Evolutionary conservation across 2,888 invertebrate species (phyloP).

Genomic region (Amiota minor): DNA sequence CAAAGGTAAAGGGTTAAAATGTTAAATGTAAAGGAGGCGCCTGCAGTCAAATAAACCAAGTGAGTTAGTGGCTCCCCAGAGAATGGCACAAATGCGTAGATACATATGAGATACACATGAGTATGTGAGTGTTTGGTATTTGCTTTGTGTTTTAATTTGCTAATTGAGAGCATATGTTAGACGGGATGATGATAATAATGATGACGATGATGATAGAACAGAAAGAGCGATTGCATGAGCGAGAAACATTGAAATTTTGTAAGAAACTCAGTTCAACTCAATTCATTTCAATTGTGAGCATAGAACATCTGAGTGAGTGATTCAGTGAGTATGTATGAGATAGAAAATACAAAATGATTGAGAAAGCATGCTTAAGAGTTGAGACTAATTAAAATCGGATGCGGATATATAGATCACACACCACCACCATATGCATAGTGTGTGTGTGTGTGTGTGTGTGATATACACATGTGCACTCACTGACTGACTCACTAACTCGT

Average conservation of each 20-base stretch:
- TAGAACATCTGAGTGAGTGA: not conserved
- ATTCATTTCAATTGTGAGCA: slow-evolving; percentile 4
- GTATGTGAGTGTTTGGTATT: slow-evolving; percentile 27
- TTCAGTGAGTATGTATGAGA: slow-evolving; percentile 20
- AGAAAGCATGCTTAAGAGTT: slow-evolving; percentile 23
- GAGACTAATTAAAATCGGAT: slow-evolving; percentile 43
- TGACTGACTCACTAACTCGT: slow-evolving; percentile 1
- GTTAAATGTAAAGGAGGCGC: not conserved
- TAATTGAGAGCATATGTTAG: slow-evolving; percentile 59
- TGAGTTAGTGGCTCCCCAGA: slow-evolving; percentile 37
- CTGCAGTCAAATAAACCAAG: slow-evolving; percentile 17
- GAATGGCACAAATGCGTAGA: slow-evolving; percentile 13
- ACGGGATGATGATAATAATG: not conserved
- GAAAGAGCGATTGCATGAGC: too few species aligned
- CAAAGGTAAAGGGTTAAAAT: slow-evolving; percentile 30
- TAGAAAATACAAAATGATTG: slow-evolving; percentile 39
- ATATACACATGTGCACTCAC: not conserved
- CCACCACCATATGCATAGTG: slow-evolving; percentile 17
- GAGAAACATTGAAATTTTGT: too few species aligned
- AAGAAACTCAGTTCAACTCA: too few species aligned
- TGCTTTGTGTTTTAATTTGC: slow-evolving; percentile 54
- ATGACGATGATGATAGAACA: too few species aligned
- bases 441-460: slow-evolving; percentile 3
- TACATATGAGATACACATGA: slow-evolving; percentile 13
- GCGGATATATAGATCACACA: slow-evolving; percentile 40